Evolutionary conservation across 1,140 invertebrate species (phyloP), one percentile per base, ranked within the genome.

Genomic region (Heliconius congener): DNA sequence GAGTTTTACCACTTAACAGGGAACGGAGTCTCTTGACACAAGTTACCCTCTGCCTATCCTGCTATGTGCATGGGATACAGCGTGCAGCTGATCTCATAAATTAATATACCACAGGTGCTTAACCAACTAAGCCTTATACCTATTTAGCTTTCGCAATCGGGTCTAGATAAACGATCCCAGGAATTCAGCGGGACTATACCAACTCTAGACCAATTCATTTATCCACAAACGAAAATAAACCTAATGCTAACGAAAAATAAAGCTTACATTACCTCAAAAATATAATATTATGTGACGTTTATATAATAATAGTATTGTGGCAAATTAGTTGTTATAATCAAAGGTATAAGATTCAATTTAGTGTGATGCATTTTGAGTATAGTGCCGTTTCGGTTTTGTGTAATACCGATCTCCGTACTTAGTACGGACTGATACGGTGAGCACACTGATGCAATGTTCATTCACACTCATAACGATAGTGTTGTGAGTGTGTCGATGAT

Each of bases 391-490:
- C 1, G 13, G 60, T 66, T 27, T 66, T 66, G 60, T 66, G 27
- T 30, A 4, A 8, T 66, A 74, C 74, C 79, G 81, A 79, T 88
- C 87, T 90, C 87, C 90, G 91, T 93, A 88, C 91, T 90, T 85
- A 89, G 90, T 86, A 92, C 91, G 82, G 91, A 74, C 85, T 93
- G 91, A 90, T 85, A 93, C 91, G 88, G 88, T 79, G 78, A 78
- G 82, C 88, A 88, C 87, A 90, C 90, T 88, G 87, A 88, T 87
- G 90, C 88, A 91, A 90, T 84, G 86, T 89, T 90, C 90, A 91
- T 92, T 90, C 90, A 92, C 89, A 90, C 87, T 90, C 81, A 81
- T 81, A 83, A 81, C 80, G 79, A 11, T 66, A 66, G 60, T 66
- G 60, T 27, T 66, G 60, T 84, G 73, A 84, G 85, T 86, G 85